Percentiles rank a stretch among this genome's conserved stretches.
Conservation (phyloP, 2,113 vertebrate genomes). For the Microcebus murinus region DNA sequence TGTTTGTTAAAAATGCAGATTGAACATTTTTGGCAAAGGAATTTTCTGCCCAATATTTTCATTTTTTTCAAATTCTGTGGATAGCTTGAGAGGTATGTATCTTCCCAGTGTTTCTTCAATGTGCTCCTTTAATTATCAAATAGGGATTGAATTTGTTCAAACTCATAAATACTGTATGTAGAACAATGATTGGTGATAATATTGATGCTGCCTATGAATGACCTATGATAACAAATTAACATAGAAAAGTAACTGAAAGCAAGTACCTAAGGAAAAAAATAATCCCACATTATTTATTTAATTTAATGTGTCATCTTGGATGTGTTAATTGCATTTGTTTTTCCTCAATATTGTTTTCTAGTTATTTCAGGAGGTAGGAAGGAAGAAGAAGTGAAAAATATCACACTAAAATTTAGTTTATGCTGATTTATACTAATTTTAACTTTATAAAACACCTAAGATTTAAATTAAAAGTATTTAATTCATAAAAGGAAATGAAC, state of each 20-base stretch:
- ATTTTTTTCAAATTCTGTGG: not conserved
- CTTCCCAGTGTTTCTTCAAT: not conserved
- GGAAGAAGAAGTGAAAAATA: not conserved
- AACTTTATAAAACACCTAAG: not conserved
- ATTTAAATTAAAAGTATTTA: not conserved
- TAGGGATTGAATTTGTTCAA: not conserved
- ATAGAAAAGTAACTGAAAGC: not conserved
- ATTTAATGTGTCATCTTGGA: not conserved
- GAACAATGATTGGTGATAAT: not conserved
- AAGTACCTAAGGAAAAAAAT: not conserved
- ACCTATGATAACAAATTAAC: not conserved
- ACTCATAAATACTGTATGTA: not conserved
- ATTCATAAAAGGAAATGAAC: not conserved
- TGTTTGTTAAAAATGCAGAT: constrained; percentile 63
- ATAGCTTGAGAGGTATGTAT: not conserved
- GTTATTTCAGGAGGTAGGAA: not conserved
- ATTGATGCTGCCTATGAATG: not conserved
- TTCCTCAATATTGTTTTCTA: not conserved
- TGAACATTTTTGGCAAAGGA: constrained; percentile 28
- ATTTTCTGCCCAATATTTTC: constrained; percentile 33
- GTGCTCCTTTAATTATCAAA: not conserved
- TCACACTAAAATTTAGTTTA: constrained; percentile 7
- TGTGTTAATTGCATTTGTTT: not conserved
- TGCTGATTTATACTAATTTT: not conserved
- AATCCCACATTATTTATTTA: constrained; percentile 6